These are phyloP conservation scores for Epizoanthus fatuus DNA, from an alignment of 92 coral and sea anemone species.

Conservation along the genomic window DNA sequence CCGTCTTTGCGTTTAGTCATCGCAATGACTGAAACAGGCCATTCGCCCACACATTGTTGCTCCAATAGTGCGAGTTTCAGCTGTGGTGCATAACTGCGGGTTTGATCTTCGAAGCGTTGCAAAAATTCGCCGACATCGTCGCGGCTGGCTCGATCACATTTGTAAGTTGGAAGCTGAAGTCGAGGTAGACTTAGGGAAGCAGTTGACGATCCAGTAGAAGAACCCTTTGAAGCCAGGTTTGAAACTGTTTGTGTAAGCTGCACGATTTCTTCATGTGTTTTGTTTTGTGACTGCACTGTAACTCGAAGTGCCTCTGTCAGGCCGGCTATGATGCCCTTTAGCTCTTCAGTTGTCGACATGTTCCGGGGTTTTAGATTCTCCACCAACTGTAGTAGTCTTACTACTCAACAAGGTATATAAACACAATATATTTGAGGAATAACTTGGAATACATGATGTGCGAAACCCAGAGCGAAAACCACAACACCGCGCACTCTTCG, in stretches of 20 bases:
- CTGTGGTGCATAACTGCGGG: conserved; percentile 50
- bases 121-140: conserved; percentile 65
- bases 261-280: conserved; percentile 4
- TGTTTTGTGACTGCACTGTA: not conserved
- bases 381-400: conserved; percentile 50
- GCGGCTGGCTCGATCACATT: conserved; percentile 23
- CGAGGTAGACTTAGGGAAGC: conserved; percentile 42
- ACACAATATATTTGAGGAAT: too few species aligned
- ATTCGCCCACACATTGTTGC: conserved; percentile 74
- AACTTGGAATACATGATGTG: too few species aligned
- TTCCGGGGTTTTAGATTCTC: conserved; percentile 33
- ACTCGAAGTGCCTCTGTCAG: conserved; percentile 36
- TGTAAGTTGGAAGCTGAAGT: conserved; percentile 51
- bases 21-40: conserved; percentile 68
- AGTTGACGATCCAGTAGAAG: not conserved
- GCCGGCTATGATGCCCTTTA: conserved; percentile 43
- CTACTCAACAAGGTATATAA: too few species aligned
- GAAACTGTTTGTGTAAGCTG: not conserved
- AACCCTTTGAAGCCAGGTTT: not conserved
- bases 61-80: conserved; percentile 59
- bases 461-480: too few species aligned
- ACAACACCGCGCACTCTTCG: too few species aligned
- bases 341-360: conserved; percentile 31
- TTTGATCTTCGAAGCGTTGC: conserved; percentile 68
- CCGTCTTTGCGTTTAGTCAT: conserved; percentile 59